Base-by-base conservation (phyloP, 2,888 invertebrate genomes). In the Euplagia quadripunctaria region DNA sequence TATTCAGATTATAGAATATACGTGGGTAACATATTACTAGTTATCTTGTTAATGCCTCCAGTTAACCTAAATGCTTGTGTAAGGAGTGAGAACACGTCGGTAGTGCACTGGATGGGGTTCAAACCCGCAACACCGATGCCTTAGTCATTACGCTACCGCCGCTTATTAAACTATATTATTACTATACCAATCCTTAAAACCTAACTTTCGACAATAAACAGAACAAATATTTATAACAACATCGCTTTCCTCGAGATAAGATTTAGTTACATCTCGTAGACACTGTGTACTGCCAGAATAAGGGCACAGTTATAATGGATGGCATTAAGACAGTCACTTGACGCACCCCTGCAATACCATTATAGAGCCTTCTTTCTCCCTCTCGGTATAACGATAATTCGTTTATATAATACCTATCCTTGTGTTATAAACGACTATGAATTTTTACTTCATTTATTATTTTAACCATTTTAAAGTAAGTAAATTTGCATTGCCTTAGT, bases 311-410 rank as follows among this genome's bases (percentile, higher is more conserved):
- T 90, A 92, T 94, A 95, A 95, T 94, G 92, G 94, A 95, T 94
- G 90, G 90, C 87, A 89, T 86, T 86, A 86, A 89, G 89, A 89
- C 92, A 91, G 91, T 93, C 93, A 91, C 91, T 92, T 92, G 95
- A 95, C 95, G 91, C 95, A 92, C 95, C 95, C 95, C 89, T 91
- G 93, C 93, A 94, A 92, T 93, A 91, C 91, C 92, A 93, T 94
- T 93, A 93, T 88, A 90, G 85, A 90, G 87, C 87, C 92, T 91
- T 87, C 86, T 86, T 87, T 84, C 86, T 81, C 85, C 78, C 81
- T 85, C 81, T 77, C 42, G 72, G 81, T 83, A 84, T 86, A 88
- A 86, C 85, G 87, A 90, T 90, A 90, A 92, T 91, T 90, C 88
- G 84, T 89, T 90, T 86, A 86, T 85, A 80, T 77, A 79, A 84